Evolutionary conservation across 1,140 invertebrate genomes (phyloP), one percentile per base, ranked within the genome.

Genomic region (Brachionus manjavacas): DNA sequence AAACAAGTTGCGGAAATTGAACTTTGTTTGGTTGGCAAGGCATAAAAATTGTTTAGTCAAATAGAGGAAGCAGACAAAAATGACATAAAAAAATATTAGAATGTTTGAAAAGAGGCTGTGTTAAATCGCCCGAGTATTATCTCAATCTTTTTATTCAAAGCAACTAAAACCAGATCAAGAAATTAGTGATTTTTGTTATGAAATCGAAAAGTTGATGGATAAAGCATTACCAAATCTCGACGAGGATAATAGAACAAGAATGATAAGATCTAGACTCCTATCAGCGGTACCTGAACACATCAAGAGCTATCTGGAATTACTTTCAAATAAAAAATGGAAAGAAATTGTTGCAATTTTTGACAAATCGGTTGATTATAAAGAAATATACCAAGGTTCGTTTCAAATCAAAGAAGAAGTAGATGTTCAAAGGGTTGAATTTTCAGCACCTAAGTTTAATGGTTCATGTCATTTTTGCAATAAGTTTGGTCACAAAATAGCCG

Each of bases 111-210:
- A 64, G 8, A 64, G 55, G 9, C 16, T 64, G 55, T 25, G 55
- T 64, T 23, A 64, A 64, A 64, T 64, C 55, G 3, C 55, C 55
- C 16, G 55, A 64, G 9, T 64, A 64, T 64, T 64, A 64, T 23
- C 23, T 64, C 2, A 31, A 64, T 64, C 55, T 11, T 4, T 64
- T 64, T 64, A 64, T 25, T 20, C 55, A 20, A 64, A 64, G 55
- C 16, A 64, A 64, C 23, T 64, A 7, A 64, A 25, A 64, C 55
- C 9, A 25, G 55, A 11, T 23, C 55, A 64, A 64, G 23, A 64
- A 64, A 64, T 64, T 4, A 64, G 16, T 64, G 55, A 64, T 64
- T 64, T 64, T 64, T 64, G 55, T 64, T 64, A 64, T 64, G 55
- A 64, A 9, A 64, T 64, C 23, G 11, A 64, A 64, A 64, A 64